A percentile compares a stretch with the other conserved stretches of the same genome.
Evolutionary conservation across 2,797 vertebrate species (phyloP).

Genomic region (Kryptolebias ocellatus): DNA sequence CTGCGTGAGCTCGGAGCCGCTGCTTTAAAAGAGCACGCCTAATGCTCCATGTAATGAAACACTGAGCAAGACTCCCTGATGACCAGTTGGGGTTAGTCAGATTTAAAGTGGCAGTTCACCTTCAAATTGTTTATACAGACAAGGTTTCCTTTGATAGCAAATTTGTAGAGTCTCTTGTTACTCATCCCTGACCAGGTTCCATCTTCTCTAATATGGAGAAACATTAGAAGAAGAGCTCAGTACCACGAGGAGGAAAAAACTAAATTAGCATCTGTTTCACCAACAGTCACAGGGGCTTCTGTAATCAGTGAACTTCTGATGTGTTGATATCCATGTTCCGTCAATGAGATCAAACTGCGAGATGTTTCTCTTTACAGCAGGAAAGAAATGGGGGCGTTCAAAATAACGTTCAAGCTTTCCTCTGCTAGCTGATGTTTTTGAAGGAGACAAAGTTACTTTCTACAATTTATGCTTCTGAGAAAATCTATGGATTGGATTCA

Average conservation of each 20-base stretch:
- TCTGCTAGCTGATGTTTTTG: too few relatives aligned
- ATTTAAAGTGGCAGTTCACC: constrained; percentile 55
- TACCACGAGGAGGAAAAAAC: too few relatives aligned
- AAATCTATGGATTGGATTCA: constrained; percentile 25
- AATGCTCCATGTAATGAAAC: constrained; percentile 75
- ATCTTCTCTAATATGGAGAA: constrained; percentile 1
- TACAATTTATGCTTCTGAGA: constrained; percentile 8
- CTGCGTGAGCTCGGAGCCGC: constrained; percentile 30
- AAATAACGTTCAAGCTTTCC: too few relatives aligned
- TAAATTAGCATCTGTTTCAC: neutral
- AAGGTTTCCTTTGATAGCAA: constrained; percentile 14
- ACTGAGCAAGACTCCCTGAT: constrained; percentile 50
- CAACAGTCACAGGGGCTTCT: neutral
- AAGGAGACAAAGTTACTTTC: too few relatives aligned
- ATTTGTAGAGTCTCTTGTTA: constrained; percentile 10
- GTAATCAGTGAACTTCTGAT: too few relatives aligned
- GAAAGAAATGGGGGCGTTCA: too few relatives aligned
- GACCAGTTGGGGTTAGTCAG: constrained; percentile 49
- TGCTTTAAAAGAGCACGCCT: constrained; percentile 58
- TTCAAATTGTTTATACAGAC: constrained; percentile 44
- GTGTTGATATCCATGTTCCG: too few relatives aligned
- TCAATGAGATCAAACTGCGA: too few relatives aligned
- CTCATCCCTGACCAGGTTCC: neutral
- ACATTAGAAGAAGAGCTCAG: neutral
- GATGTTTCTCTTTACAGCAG: too few relatives aligned